Evolutionary conservation across 2,113 vertebrate species (phyloP), one percentile per base, ranked within the genome.

Genomic region (Hypocryptadius cinnamomeus): DNA sequence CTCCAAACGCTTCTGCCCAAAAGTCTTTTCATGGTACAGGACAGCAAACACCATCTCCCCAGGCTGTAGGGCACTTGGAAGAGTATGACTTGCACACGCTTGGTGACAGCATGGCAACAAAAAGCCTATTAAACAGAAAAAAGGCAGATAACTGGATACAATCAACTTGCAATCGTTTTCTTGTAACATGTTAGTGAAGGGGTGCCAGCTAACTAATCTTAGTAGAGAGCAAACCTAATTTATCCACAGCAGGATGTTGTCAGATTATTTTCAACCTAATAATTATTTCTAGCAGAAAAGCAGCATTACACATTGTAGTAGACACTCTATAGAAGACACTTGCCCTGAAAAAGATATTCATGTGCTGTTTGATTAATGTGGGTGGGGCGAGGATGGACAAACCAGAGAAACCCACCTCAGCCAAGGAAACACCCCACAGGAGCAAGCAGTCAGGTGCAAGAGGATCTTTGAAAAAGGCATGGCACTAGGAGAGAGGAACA

Each of bases 241-340:
- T 85, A 94, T 64, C 63, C 91, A 60, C 85, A 94, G 89, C 76
- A 80, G 91, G 79, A 80, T n/a, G 68, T 54, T 71, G 60, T 83
- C 93, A 92, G 79, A 91, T 94, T 94, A 91, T 73, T 90, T 92
- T 74, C 86, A 95, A 68, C n/a, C 45, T 66, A 92, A 56, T 69
- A 92, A 87, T 92, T 85, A 73, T 56, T 89, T 92, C 70, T 63
- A 89, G 77, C 35, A 88, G 68, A 73, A 72, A 93, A 39, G 31
- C 28, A 81, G 73, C 16, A 19, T 19, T 56, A 65, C 19, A 47
- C 53, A 82, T 74, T 4, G 8, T 22, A 63, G n/a, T 2, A 51
- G 16, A 80, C 12, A 37, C 25, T 68, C 60, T 27, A 35, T 35
- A 74, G 35, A 79, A 91, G 68, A 74, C 28, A 33, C 53, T 51